Percentiles rank a stretch among this genome's conserved stretches.
Evolutionary conservation across 2,113 vertebrate species (phyloP).

Genomic region (Macrotus californicus): DNA sequence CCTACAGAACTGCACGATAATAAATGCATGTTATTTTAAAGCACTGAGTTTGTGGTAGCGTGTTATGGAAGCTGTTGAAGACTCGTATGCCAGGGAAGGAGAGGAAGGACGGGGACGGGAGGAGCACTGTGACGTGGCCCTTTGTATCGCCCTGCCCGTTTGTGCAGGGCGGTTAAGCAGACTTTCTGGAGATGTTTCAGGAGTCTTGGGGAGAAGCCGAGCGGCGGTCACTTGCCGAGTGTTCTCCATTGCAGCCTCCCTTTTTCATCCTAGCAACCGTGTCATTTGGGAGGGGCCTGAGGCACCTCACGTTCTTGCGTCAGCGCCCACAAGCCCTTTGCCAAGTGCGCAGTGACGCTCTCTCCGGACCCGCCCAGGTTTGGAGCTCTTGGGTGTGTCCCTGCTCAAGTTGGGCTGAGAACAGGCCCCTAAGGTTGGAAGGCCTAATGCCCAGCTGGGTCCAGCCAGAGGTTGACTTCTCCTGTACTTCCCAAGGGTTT

Average conservation of each 20-base stretch:
- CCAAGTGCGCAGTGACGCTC: not conserved
- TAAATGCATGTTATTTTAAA: not conserved
- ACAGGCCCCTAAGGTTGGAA: not conserved
- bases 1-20: not conserved
- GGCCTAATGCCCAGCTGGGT: not conserved
- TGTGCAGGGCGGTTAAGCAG: not conserved
- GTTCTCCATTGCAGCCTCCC: not conserved
- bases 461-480: not conserved
- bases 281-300: rapidly evolving
- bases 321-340: not conserved
- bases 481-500: not conserved
- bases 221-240: not conserved
- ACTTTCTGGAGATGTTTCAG: not conserved
- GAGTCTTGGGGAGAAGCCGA: rapidly evolving
- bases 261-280: not conserved
- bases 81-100: not conserved
- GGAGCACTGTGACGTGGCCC: not conserved
- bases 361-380: not conserved
- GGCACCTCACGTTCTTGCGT: not conserved
- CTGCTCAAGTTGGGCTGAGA: not conserved
- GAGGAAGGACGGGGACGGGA: not conserved
- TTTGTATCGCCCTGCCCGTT: not conserved
- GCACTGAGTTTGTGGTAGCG: not conserved
- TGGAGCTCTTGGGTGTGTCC: not conserved
- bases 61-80: not conserved